These are phyloP conservation scores for Ceratoteleas bidentatus DNA, from an alignment of 1,140 invertebrate genomes.

Conservation along the genomic window DNA sequence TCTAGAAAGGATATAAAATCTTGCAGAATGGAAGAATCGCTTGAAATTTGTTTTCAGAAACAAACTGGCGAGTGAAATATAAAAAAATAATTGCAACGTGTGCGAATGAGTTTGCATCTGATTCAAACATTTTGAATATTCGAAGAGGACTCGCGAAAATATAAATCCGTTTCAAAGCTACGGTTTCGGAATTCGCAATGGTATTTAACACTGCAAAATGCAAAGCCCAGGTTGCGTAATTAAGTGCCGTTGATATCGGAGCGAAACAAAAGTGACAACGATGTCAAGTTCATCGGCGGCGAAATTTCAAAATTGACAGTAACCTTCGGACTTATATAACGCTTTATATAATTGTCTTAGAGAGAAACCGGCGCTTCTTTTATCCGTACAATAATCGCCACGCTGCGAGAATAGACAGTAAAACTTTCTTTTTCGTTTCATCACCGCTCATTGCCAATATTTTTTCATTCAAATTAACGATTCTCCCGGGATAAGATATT, in stretches of 20 bases:
- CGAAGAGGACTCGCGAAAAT: no score
- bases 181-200: no score
- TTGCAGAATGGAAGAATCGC: no score
- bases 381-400: constrained; percentile 6
- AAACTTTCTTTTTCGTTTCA: constrained; percentile 53
- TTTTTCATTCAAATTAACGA: constrained; percentile 29
- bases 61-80: no score
- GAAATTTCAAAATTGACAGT: constrained; percentile 42
- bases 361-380: constrained; percentile 31
- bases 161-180: no score
- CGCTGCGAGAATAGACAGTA: constrained; percentile 24
- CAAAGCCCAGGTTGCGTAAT: background rate
- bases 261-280: constrained; percentile 1
- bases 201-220: no score
- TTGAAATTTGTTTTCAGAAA: no score
- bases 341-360: constrained; percentile 42
- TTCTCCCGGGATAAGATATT: constrained; percentile 16
- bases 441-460: constrained; percentile 19
- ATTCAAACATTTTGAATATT: no score
- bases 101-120: no score
- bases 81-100: no score
- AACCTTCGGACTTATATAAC: constrained; percentile 50
- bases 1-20: no score
- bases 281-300: constrained; percentile 35
- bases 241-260: background rate